A percentile compares a stretch with the other conserved stretches of the same genome.
These are phyloP conservation scores for Ditylenchus weischeri DNA, from an alignment of 2,888 invertebrate genomes.

Conservation along the genomic window DNA sequence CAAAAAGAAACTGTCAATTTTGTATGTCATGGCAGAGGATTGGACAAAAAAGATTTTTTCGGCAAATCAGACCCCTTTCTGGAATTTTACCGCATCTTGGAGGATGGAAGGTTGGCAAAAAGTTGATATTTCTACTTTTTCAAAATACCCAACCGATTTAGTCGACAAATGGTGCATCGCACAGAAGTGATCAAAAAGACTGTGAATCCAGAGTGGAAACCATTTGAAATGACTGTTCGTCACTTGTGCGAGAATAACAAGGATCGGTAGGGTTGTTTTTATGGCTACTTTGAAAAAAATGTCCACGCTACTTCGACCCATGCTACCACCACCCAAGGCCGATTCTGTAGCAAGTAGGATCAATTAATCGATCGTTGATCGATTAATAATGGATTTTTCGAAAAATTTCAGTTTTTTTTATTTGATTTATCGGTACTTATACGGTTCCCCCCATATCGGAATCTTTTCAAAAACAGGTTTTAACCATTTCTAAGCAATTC, in stretches of 20 bases:
- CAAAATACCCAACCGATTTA: constrained; percentile 14
- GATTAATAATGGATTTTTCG: too few species aligned
- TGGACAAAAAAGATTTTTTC: constrained; percentile 53
- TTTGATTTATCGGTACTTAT: too few species aligned
- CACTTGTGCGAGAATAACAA: constrained; percentile 62
- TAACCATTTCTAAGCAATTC: too few species aligned
- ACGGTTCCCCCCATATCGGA: too few species aligned
- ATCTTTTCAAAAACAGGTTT: too few species aligned
- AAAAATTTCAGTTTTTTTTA: too few species aligned
- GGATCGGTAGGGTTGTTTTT: constrained; percentile 25
- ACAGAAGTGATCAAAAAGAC: constrained; percentile 64
- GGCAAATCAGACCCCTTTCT: constrained; percentile 54
- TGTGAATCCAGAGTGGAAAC: constrained; percentile 65
- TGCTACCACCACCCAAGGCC: too few species aligned
- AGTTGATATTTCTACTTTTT: neutral
- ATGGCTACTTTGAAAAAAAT: too few species aligned
- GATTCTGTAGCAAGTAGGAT: too few species aligned
- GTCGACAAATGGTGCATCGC: constrained; percentile 45
- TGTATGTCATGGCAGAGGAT: constrained; percentile 30
- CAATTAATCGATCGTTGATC: too few species aligned
- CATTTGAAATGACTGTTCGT: constrained; percentile 62
- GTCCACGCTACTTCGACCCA: too few species aligned
- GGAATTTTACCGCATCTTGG: constrained; percentile 46
- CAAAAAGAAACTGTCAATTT: constrained; percentile 34
- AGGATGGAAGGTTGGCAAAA: constrained; percentile 42